These are phyloP conservation scores for Sebastes steindachneri DNA, from an alignment of 2,797 vertebrate species.

Conservation along the genomic window DNA sequence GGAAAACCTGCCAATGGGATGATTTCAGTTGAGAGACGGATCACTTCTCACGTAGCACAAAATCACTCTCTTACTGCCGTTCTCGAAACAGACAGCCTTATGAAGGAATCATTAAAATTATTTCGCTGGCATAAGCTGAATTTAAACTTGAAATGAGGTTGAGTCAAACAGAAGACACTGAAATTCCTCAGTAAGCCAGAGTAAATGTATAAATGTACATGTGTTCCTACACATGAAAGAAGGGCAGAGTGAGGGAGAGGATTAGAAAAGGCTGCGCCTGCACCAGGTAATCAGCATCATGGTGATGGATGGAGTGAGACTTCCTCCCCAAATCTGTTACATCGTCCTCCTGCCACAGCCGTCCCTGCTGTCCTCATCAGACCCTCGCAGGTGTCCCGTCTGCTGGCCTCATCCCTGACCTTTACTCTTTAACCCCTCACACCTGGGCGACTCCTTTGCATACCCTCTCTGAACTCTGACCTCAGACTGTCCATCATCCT, in stretches of 20 bases:
- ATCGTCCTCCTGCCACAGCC: slow-evolving; percentile 35
- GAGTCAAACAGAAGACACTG: neutral
- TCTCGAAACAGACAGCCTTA: neutral
- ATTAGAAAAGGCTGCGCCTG: neutral
- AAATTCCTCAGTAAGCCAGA: neutral
- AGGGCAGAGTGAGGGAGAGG: neutral
- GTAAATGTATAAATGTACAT: neutral
- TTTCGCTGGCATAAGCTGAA: neutral
- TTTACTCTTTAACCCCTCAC: slow-evolving; percentile 62
- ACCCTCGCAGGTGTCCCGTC: slow-evolving; percentile 72
- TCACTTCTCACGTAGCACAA: neutral
- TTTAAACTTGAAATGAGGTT: neutral
- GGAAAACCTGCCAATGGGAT: neutral
- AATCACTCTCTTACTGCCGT: neutral
- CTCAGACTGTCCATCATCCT: slow-evolving; percentile 65
- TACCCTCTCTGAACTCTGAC: slow-evolving; percentile 63
- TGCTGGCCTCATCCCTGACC: slow-evolving; percentile 62
- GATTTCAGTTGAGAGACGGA: neutral
- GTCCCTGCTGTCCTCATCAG: slow-evolving; percentile 61
- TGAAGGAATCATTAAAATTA: neutral
- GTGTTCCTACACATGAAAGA: neutral
- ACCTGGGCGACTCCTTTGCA: slow-evolving; percentile 70
- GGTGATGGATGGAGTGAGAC: slow-evolving; percentile 27
- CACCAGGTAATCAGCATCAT: neutral
- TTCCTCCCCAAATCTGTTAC: slow-evolving; percentile 9